These are phyloP conservation scores for Sparus aurata DNA, from an alignment of 2,797 vertebrate genomes.

Conservation along the genomic window DNA sequence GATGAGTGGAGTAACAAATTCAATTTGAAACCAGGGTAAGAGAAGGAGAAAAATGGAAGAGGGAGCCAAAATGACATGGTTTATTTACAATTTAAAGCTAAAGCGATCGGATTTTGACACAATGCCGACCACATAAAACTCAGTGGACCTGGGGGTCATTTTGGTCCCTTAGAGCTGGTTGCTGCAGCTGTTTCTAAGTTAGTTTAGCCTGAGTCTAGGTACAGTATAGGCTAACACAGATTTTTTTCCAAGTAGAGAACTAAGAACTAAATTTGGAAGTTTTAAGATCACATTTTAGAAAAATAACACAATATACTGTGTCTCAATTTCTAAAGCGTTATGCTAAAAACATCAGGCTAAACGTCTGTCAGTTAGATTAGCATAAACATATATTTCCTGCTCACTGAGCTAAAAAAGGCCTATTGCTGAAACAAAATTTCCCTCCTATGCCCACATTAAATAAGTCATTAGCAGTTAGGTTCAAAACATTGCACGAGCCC, in stretches of 20 bases:
- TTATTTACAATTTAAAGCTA: too few species aligned
- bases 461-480: background rate
- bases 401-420: background rate
- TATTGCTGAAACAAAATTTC: background rate
- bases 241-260: too few species aligned
- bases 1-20: too few species aligned
- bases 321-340: background rate
- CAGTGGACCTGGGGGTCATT: background rate
- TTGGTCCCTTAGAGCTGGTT: background rate
- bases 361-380: background rate
- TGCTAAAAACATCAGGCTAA: background rate
- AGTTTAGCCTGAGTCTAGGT: too few species aligned
- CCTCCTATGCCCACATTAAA: background rate
- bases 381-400: background rate
- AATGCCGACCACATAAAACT: background rate
- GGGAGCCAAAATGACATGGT: too few species aligned
- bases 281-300: background rate
- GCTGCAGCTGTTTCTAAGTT: background rate
- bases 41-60: too few species aligned
- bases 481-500: background rate
- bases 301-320: too few species aligned
- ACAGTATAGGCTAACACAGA: too few species aligned
- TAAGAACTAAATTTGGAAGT: background rate
- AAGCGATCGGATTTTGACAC: background rate
- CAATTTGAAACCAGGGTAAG: too few species aligned